Evolutionary conservation across 2,797 vertebrate species (phyloP).

Genomic region (Megalops cyprinoides): DNA sequence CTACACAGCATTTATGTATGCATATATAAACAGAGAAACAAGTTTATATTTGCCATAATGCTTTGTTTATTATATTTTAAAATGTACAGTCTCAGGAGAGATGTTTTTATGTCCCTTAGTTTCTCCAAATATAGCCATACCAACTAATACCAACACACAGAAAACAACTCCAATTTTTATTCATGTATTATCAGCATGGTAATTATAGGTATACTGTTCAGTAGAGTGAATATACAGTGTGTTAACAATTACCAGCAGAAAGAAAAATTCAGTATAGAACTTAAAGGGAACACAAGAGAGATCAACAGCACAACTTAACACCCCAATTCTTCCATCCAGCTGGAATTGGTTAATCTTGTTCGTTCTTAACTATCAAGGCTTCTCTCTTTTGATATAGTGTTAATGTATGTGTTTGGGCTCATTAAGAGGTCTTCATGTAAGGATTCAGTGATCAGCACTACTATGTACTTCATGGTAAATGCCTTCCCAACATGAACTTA

Average conservation of each 20-base stretch:
- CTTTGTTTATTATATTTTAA: neutral
- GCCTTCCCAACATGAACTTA: slow-evolving; percentile 8
- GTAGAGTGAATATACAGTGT: slow-evolving; percentile 49
- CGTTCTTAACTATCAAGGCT: neutral
- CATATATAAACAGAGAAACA: no score
- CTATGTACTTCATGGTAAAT: neutral
- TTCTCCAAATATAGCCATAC: neutral
- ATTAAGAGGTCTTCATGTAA: neutral
- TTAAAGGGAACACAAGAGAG: slow-evolving; percentile 41
- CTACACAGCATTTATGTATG: no score
- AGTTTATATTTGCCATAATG: neutral
- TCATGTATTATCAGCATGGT: slow-evolving; percentile 27
- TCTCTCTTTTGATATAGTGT: neutral
- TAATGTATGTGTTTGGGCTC: neutral
- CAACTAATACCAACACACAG: neutral
- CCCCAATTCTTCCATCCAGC: neutral
- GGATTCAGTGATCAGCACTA: neutral
- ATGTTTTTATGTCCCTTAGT: neutral
- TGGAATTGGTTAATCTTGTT: neutral
- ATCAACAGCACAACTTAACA: slow-evolving; percentile 42
- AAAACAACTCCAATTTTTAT: slow-evolving; percentile 7
- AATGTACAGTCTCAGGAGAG: neutral
- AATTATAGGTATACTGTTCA: slow-evolving; percentile 53
- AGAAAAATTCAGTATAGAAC: neutral
- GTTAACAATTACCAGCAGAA: slow-evolving; percentile 50